phyloP scores from a whole-genome alignment of 1,140 invertebrate species.

The Ectropis grisescens region DNA sequence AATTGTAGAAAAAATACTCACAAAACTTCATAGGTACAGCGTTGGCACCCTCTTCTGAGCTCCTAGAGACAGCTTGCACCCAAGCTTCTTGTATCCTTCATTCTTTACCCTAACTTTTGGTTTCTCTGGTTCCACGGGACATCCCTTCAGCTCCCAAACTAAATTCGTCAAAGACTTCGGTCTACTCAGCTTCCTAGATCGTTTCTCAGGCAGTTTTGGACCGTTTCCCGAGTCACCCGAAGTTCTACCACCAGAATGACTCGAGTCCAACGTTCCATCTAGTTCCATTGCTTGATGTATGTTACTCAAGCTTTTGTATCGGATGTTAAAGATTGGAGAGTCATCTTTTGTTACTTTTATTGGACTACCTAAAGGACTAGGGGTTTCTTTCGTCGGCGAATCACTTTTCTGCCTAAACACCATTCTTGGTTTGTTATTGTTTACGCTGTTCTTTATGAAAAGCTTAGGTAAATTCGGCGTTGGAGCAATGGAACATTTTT shows the following conservation, averaged over 20 bases:
- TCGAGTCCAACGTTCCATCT: constrained; percentile 87
- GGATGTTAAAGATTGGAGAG: constrained; percentile 85
- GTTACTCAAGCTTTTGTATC: constrained; percentile 87
- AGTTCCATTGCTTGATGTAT: constrained; percentile 83
- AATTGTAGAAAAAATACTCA: no score
- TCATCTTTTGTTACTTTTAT: constrained; percentile 74
- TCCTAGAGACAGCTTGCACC: constrained; percentile 61
- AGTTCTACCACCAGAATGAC: constrained; percentile 87
- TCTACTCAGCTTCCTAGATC: constrained; percentile 80
- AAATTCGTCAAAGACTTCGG: constrained; percentile 89
- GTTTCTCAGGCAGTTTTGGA: constrained; percentile 84
- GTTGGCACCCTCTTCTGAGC: constrained; percentile 64
- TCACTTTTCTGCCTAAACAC: constrained; percentile 80
- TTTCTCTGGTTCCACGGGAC: constrained; percentile 68
- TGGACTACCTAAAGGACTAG: constrained; percentile 71
- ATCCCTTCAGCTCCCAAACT: constrained; percentile 83
- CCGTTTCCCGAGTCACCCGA: constrained; percentile 86
- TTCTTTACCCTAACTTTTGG: constrained; percentile 73
- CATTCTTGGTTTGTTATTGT: constrained; percentile 75
- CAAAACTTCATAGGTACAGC: constrained; percentile 58
- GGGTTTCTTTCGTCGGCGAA: constrained; percentile 80
- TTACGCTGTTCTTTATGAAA: constrained; percentile 82
- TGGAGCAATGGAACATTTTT: constrained; percentile 60
- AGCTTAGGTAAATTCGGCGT: constrained; percentile 75
- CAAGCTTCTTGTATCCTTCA: constrained; percentile 66